Base-by-base conservation (phyloP, 2,797 vertebrate genomes). In the Enteromius radiatus region DNA sequence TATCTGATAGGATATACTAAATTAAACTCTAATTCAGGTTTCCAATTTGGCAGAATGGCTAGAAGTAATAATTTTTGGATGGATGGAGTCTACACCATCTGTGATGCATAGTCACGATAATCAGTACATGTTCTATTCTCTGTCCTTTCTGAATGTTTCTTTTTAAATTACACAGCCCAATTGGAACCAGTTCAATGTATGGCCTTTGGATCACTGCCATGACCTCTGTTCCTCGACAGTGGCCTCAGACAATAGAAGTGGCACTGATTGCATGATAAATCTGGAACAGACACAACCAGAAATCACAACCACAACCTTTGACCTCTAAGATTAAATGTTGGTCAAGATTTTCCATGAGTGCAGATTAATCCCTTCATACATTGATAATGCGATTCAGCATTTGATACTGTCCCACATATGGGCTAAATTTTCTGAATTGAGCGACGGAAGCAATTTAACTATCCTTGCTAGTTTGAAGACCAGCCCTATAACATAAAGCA, bases 311-410 rank as follows among this genome's bases (percentile, higher is more conserved):
- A 38, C 38, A 41, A 41, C 36, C 36, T 71, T 71, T 63, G 68
- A 73, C 54, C 31, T 11, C 63, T 49, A 36, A 81, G 14, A 19
- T 64, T 4, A 81, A 73, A 28, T 52, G 43, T 64, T 73, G 69
- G 36, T 73, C 15, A 73, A 73, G 28, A 49, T 81, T 73, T 81
- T 28, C 41, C 41, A 64, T 14, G 28, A 45, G 61, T 54, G 5
- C 54, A 26, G 26, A 61, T 81, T 49, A 33, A 28, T 61, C 61
- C 63, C 45, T 36, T 78, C 28, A 70, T 61, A 31, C 54, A 17
- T 26, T 59, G 14, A 36, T 79, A 63, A 61, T 71, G 67, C 23
- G 14, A 14, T 28, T 79, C 9, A 41, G 5, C 61, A 1, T 78
- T 47, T 63, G 1, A 63, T 31, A 26, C 67, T 4, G 52, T 2